Base-by-base conservation (phyloP, 2,888 invertebrate genomes). In the Sericinus montela region DNA sequence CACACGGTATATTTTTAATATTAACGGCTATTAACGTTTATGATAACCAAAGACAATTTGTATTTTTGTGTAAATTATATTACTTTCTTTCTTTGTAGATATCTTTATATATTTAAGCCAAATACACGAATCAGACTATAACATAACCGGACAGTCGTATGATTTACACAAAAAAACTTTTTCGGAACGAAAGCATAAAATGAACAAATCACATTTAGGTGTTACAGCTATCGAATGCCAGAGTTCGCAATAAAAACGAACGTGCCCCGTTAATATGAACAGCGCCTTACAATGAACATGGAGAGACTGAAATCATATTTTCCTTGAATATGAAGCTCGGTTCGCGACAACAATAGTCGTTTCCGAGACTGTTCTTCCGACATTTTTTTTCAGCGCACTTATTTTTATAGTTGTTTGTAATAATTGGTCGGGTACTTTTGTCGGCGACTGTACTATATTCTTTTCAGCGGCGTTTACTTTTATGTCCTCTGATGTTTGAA, bases 281-380 rank as follows among this genome's bases (percentile, higher is more conserved):
- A 13, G 13, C 40, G 41, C 56, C 54, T 62, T 60, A 66, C 67
- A 70, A 70, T 63, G 63, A 63, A 56, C 63, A 62, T 45, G 53
- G 59, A 34, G 40, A 58, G 68, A 71, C 65, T 62, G 62, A 58
- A 63, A 62, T 69, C 72, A 72, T 76, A 76, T 77, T 72, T 76
- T 67, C n/a, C 70, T 69, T 69, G 72, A 69, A 74, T 72, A 72
- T 67, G 69, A 73, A 67, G 60, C 53, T 54, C 32, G 32, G 50
- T 45, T 43, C 54, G 57, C 51, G 54, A 54, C 68, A 65, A 72
- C 65, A 65, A 67, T 73, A 58, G 65, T 58, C 55, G 63, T 57
- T 70, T 68, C 74, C 67, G 70, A 67, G 66, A 61, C 59, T 58
- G 41, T 35, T 45, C 32, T 69, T 72, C 65, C 69, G 65, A 48